Base-by-base conservation (phyloP, 2,888 invertebrate genomes). In the Megaustenia siamemsis region DNA sequence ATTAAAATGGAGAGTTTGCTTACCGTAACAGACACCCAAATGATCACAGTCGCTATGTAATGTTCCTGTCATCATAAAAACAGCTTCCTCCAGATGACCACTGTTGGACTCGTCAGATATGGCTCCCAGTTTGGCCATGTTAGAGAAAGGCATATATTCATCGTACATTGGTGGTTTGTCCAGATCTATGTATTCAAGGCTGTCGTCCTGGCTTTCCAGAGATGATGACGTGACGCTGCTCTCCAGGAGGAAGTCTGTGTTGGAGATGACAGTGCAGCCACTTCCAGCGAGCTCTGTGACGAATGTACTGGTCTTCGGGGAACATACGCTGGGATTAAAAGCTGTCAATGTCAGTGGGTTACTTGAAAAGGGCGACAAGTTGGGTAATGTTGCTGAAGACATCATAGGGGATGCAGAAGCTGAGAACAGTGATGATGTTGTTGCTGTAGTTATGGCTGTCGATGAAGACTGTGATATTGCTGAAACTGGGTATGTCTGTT, bases 261-360 rank as follows among this genome's bases (percentile, higher is more conserved):
- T 78, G 4, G 84, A 71, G 1, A 84, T 56, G 3, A 84, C 35
- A 8, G 84, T 84, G 60, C 84, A 78, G 53, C 84, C 84, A 28
- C 84, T 84, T 35, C 71, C 79, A 8, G 35, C 73, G 0, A 84
- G 60, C 15, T 71, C 82, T 56, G 78, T 79, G 43, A 83, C 69
- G 28, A 68, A 73, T 15, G 73, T 76, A 53, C 38, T 77, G 28
- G 73, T 83, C 28, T 60, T 68, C 1, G 73, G 49, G 18, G 49
- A 21, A 35, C 18, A 49, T 12, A 15, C 32, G 1, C 1, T 49
- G 15, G 73, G 21, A 12, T 4, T 49, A 18, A 49, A 0, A 0
- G 49, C 15, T 28, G 45, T 21, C 35, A 35, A n/a, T 10, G 38
- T 66, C 35, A 66, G 1, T 21, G 49, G 18, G 12, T 45, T n/a